Evolutionary conservation across 2,113 vertebrate species (phyloP), one percentile per base, ranked within the genome.

Genomic region (Numida meleagris): DNA sequence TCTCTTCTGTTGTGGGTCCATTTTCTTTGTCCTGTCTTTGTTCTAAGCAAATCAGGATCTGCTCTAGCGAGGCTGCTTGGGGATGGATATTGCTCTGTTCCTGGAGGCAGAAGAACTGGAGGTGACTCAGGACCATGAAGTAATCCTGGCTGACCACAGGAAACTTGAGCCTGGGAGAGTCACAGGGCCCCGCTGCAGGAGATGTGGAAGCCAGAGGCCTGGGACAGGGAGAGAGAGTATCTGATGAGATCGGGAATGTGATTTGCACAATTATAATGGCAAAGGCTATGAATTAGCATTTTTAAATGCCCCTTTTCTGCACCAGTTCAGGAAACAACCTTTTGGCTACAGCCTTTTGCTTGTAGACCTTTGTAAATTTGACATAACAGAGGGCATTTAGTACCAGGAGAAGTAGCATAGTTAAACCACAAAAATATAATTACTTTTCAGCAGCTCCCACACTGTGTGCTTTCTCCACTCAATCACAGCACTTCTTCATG

Each of bases 391-490:
- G 29, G 31, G 40, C 71, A 66, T 88, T 86, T 73, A 89, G 31
- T 55, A 71, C 82, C 24, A 61, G 63, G 61, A 93, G 82, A 90
- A 91, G 48, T 5, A 53, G 36, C 67, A 42, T 23, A 80, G 50
- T 73, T 82, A 48, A 36, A 43, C 67, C 61, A 42, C 45, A 93
- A 59, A 95, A 92, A 84, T 46, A 61, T 71, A 76, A 82, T 16
- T 75, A 63, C 86, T 93, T 92, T 90, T 86, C 63, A 88, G 55
- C 38, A 94, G 80, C 48, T 96, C 48, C n/a, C 25, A 42, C 42
- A 38, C 27, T 42, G 31, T 42, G 25, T 74, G 59, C 6, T 11
- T 85, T 91, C 63, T 94, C 59, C 46, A 42, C 6, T 62, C 51
- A 84, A 6, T 70, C 82, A 53, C 82, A 91, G 9, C 84, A 66